phyloP scores from a whole-genome alignment of 2,888 invertebrate genomes.

The Agrotis ipsilon region DNA sequence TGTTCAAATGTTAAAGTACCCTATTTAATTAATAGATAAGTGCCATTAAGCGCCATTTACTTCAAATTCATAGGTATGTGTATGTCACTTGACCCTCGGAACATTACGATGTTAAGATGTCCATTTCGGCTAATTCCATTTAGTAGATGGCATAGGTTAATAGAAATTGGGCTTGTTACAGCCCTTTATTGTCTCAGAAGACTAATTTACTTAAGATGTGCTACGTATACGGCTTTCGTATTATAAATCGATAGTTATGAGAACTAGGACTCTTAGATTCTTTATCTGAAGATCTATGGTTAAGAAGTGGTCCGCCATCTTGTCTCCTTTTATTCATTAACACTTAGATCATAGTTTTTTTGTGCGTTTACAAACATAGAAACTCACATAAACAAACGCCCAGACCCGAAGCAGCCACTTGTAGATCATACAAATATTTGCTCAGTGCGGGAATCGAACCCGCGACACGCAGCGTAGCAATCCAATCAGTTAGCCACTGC shows the following conservation, averaged over 20 bases:
- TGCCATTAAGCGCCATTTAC: conserved; percentile 23
- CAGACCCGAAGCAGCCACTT: no score
- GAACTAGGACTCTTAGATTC: no score
- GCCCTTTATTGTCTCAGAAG: neutral
- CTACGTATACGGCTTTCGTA: neutral
- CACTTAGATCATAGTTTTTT: no score
- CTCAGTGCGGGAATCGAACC: no score
- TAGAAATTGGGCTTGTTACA: conserved; percentile 21
- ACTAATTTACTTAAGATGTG: neutral
- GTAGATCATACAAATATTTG: no score
- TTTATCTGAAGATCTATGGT: no score
- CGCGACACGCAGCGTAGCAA: no score
- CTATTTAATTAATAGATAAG: neutral
- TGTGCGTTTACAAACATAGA: no score
- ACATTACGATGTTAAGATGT: conserved; percentile 34
- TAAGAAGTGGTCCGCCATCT: no score
- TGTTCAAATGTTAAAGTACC: neutral
- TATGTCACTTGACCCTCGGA: conserved; percentile 19
- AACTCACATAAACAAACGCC: no score
- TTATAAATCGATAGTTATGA: neutral
- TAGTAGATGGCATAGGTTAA: conserved; percentile 38
- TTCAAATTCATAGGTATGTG: conserved; percentile 28
- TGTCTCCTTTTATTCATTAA: no score
- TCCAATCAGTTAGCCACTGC: no score
- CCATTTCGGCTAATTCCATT: conserved; percentile 49